phyloP scores from a whole-genome alignment of 2,888 invertebrate species.

The Iphiclides podalirius region DNA sequence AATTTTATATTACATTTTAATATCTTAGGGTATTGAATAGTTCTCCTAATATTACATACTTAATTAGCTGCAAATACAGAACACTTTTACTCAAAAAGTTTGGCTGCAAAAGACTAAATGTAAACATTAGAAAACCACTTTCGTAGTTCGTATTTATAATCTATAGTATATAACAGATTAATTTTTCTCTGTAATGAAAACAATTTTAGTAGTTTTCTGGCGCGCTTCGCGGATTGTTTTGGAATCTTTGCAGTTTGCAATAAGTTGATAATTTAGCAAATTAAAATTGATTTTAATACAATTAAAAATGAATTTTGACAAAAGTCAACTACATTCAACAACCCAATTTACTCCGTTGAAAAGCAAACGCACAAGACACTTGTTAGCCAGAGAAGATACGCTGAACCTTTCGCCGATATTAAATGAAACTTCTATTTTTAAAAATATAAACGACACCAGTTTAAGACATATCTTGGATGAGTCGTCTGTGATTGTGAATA shows the following conservation, averaged over 20 bases:
- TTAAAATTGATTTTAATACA: neutral
- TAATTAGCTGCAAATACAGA: too few species aligned
- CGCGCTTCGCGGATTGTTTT: slow-evolving; percentile 10
- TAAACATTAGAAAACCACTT: too few species aligned
- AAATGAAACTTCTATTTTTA: slow-evolving; percentile 71
- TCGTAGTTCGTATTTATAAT: too few species aligned
- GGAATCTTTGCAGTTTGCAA: slow-evolving; percentile 16
- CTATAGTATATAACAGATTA: neutral
- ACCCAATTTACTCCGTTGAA: slow-evolving; percentile 60
- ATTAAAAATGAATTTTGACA: slow-evolving; percentile 52
- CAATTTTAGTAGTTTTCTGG: neutral
- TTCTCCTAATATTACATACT: too few species aligned
- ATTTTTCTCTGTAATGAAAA: neutral
- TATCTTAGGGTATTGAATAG: too few species aligned
- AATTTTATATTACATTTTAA: too few species aligned
- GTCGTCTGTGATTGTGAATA: slow-evolving; percentile 54
- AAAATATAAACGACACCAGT: slow-evolving; percentile 70
- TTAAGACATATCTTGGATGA: slow-evolving; percentile 68
- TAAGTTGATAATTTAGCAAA: neutral
- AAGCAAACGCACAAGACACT: slow-evolving; percentile 53
- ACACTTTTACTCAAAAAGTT: too few species aligned
- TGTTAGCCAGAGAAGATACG: slow-evolving; percentile 63
- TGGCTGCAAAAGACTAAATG: too few species aligned
- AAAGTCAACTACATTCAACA: slow-evolving; percentile 56
- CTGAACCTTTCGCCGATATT: slow-evolving; percentile 67